Evolutionary conservation across 2,113 vertebrate genomes (phyloP).

Genomic region (Onychostoma macrolepis): DNA sequence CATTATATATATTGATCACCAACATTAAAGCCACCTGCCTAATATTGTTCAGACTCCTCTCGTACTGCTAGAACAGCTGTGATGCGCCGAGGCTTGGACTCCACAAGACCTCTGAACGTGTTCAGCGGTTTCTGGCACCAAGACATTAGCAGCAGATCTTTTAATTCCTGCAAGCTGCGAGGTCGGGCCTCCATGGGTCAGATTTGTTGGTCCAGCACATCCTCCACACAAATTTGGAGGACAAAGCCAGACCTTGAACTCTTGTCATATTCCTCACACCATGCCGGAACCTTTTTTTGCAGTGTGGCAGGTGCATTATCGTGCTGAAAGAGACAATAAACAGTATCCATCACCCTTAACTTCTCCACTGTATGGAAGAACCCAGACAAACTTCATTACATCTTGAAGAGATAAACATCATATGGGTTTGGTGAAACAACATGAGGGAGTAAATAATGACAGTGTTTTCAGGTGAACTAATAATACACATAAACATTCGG

Average conservation of each 20-base stretch:
- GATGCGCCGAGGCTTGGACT: background rate
- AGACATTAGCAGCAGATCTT: background rate
- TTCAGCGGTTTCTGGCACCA: background rate
- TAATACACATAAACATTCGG: background rate
- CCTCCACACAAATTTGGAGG: too few relatives aligned
- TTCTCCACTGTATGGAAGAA: background rate
- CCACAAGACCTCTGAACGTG: background rate
- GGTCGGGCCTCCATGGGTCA: background rate
- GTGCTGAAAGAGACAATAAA: background rate
- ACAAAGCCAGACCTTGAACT: background rate
- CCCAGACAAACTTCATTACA: background rate
- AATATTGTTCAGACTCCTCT: too few relatives aligned
- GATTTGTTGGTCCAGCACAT: background rate
- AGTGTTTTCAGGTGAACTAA: background rate
- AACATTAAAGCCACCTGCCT: too few relatives aligned
- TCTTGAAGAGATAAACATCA: background rate
- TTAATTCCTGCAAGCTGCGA: background rate
- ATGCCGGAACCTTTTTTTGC: background rate
- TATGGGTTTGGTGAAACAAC: background rate
- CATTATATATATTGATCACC: background rate
- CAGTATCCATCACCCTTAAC: background rate
- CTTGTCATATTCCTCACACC: background rate
- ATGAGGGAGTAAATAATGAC: background rate
- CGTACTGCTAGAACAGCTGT: too few relatives aligned
- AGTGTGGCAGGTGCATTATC: background rate